Evolutionary conservation across 2,113 vertebrate species (phyloP).

Genomic region (Porphyrio hochstetteri): DNA sequence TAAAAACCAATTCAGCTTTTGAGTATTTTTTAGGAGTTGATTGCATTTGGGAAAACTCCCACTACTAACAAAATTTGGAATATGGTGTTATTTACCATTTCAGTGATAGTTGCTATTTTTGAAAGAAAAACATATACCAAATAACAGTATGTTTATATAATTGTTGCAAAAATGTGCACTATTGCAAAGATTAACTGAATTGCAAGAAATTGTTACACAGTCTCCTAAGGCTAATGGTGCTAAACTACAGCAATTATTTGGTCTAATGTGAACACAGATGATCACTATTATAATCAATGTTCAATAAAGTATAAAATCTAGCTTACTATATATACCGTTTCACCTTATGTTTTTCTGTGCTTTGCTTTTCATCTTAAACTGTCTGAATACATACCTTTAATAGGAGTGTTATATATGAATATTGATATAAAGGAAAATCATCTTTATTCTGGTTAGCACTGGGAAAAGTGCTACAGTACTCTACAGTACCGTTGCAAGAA

Average conservation of each 20-base stretch:
- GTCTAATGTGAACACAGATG: neutral
- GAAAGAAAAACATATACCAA: neutral
- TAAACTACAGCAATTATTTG: conserved; percentile 48
- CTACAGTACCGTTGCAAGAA: neutral
- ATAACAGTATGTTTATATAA: conserved; percentile 1
- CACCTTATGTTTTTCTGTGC: neutral
- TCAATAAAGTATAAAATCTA: neutral
- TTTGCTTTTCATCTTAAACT: neutral
- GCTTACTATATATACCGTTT: neutral
- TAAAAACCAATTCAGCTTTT: neutral
- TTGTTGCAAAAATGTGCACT: neutral
- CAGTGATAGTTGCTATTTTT: neutral
- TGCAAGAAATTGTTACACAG: neutral
- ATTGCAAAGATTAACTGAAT: neutral
- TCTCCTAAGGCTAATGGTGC: neutral
- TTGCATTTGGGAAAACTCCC: neutral
- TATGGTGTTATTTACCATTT: neutral
- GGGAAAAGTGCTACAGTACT: neutral
- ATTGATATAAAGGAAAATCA: neutral
- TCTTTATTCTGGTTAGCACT: neutral
- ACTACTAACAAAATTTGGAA: neutral
- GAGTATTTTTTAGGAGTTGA: neutral
- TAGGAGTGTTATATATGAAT: neutral
- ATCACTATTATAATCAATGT: neutral
- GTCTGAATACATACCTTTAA: neutral